A percentile compares a stretch with the other conserved stretches of the same genome.
These are phyloP conservation scores for Meiosimyza platycephala DNA, from an alignment of 2,888 invertebrate species.

Conservation along the genomic window DNA sequence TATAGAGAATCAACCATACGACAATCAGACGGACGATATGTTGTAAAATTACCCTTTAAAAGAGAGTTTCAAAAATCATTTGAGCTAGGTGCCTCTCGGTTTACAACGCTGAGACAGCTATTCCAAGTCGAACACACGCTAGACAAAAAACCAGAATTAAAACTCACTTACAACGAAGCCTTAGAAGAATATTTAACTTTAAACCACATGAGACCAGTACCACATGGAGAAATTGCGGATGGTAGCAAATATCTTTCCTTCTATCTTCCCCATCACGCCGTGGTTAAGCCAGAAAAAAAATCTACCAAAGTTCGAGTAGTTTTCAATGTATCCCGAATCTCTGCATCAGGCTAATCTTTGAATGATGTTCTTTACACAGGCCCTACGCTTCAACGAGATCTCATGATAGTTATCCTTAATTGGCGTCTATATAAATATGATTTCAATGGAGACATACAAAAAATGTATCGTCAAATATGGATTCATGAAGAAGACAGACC, in stretches of 20 bases:
- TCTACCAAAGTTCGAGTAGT: not conserved
- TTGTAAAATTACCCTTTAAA: not conserved
- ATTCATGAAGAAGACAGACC: no score
- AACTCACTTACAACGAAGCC: not conserved
- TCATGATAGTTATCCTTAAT: constrained; percentile 1
- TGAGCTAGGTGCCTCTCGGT: not conserved
- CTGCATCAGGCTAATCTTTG: not conserved
- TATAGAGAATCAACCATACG: not conserved
- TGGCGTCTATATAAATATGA: constrained; percentile 17
- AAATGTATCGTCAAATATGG: not conserved
- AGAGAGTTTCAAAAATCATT: not conserved
- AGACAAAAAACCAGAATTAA: not conserved
- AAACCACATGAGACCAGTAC: not conserved
- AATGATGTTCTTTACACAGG: constrained; percentile 1
- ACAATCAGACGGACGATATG: not conserved
- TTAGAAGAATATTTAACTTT: not conserved
- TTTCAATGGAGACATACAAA: constrained; percentile 29
- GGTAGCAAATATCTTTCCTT: not conserved
- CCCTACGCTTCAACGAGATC: not conserved
- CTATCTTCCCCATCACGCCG: constrained; percentile 1
- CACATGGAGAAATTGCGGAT: not conserved
- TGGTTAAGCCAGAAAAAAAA: not conserved
- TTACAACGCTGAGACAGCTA: not conserved
- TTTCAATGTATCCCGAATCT: not conserved
- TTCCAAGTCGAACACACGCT: not conserved